Evolutionary conservation across 2,113 vertebrate species (phyloP).

Genomic region (Chionomys nivalis): DNA sequence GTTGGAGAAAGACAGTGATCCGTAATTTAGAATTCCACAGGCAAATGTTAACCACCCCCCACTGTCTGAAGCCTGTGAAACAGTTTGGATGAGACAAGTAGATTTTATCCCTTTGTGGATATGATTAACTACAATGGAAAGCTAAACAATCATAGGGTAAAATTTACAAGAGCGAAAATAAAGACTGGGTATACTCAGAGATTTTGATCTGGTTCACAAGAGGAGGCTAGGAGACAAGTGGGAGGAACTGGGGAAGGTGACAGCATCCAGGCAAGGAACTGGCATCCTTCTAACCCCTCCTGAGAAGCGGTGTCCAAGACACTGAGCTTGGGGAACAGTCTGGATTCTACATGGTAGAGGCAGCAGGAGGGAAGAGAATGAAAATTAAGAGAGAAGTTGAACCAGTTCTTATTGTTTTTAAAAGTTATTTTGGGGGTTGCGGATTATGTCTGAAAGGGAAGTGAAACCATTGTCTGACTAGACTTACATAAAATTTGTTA

Average conservation of each 20-base stretch:
- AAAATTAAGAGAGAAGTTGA: not conserved
- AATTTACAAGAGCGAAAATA: slow-evolving; percentile 12
- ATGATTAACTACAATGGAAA: not conserved
- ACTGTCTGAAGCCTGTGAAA: not conserved
- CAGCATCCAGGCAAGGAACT: not conserved
- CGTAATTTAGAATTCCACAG: not conserved
- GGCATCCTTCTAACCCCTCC: not conserved
- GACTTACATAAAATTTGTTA: not conserved
- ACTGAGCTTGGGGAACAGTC: not conserved
- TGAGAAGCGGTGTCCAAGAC: not conserved
- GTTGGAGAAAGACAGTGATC: not conserved
- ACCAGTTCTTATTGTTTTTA: not conserved
- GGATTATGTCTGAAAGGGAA: not conserved
- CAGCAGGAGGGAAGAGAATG: not conserved
- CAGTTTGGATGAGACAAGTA: not conserved
- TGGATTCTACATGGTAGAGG: not conserved
- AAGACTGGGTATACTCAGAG: not conserved
- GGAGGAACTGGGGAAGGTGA: not conserved
- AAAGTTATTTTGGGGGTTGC: not conserved
- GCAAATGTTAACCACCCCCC: not conserved
- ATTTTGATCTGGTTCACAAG: not conserved
- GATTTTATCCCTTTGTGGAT: not conserved
- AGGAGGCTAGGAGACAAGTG: not conserved
- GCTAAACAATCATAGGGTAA: not conserved
- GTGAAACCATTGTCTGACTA: not conserved